Conservation (phyloP, 2,113 vertebrate species). For the Hemiscyllium ocellatum region DNA sequence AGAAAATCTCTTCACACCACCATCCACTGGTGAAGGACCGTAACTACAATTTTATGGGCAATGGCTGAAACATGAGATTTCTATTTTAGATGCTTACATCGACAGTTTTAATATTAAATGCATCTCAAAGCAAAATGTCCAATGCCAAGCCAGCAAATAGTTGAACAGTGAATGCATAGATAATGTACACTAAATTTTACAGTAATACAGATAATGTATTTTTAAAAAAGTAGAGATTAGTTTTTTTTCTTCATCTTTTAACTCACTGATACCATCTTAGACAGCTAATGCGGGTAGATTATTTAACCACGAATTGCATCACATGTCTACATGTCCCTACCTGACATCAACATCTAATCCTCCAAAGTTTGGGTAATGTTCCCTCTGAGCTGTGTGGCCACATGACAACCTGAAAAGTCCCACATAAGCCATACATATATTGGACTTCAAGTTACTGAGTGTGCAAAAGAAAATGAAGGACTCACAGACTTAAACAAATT, state of each 20-base stretch:
- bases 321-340: not conserved
- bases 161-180: not conserved
- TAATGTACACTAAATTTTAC: not conserved
- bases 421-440: not conserved
- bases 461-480: not conserved
- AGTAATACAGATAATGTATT: not conserved
- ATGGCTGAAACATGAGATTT: not conserved
- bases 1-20: not conserved
- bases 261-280: not conserved
- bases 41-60: not conserved
- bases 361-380: not conserved
- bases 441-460: not conserved
- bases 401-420: not conserved
- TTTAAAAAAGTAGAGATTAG: not conserved
- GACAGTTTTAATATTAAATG: not conserved
- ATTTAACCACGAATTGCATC: not conserved
- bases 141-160: not conserved
- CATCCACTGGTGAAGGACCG: not conserved
- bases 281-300: not conserved
- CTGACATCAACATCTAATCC: not conserved
- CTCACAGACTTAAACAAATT: not conserved
- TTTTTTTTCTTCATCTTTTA: not conserved
- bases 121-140: not conserved
- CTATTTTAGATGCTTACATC: not conserved
- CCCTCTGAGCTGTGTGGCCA: not conserved